Conservation (phyloP, 1,140 invertebrate species). For the Conus ventricosus region DNA sequence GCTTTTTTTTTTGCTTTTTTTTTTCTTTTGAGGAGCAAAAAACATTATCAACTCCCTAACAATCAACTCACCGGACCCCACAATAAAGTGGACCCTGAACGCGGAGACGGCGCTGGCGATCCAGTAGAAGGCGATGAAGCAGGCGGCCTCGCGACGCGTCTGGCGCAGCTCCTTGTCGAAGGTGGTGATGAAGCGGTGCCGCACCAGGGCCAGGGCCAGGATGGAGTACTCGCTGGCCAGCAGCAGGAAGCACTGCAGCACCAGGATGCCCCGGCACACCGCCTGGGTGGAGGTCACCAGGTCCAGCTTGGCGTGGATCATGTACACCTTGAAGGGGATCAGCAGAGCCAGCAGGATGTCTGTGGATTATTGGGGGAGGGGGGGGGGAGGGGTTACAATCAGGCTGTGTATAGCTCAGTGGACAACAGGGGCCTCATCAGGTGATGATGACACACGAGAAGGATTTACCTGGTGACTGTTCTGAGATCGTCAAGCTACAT, state of each 20-base stretch:
- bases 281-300: not conserved
- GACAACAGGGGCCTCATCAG: no score
- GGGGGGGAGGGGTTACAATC: no score
- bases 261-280: not conserved
- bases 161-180: not conserved
- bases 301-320: not conserved
- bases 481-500: no score
- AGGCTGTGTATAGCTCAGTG: no score
- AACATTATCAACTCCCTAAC: no score
- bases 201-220: slow-evolving; percentile 7
- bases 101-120: not conserved
- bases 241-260: not conserved
- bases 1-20: no score
- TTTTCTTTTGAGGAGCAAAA: no score
- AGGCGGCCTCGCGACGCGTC: not conserved
- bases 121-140: not conserved
- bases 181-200: not conserved
- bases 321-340: slow-evolving; percentile 8
- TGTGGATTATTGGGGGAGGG: not conserved
- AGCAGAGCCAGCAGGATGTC: not conserved
- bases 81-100: not conserved
- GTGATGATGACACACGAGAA: no score
- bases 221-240: not conserved
- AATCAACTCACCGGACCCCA: not conserved
- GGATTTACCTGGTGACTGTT: no score